phyloP scores from a whole-genome alignment of 2,113 vertebrate genomes.

The Siphamia tubifer region DNA sequence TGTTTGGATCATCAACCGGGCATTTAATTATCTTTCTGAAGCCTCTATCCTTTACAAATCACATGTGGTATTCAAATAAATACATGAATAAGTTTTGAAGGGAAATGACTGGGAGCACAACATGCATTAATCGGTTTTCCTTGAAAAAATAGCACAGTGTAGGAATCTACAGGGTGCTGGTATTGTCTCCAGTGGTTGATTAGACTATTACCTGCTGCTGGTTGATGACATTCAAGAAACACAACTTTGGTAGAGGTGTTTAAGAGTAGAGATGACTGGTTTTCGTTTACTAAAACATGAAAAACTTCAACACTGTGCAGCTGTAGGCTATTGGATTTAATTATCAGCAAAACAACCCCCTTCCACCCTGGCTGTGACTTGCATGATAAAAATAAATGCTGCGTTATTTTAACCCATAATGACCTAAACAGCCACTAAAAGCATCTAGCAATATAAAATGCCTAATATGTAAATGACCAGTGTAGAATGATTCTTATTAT shows the following conservation, averaged over 20 bases:
- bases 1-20: background rate
- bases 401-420: too few relatives aligned
- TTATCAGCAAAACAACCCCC: conserved; percentile 35
- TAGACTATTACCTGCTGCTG: conserved; percentile 40
- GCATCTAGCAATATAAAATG: too few relatives aligned
- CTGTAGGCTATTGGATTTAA: conserved; percentile 41
- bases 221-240: background rate
- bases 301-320: conserved; percentile 16
- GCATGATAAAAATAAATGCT: too few relatives aligned
- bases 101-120: conserved; percentile 18
- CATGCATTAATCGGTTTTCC: conserved; percentile 32
- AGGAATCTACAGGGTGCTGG: conserved; percentile 16
- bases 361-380: conserved; percentile 21
- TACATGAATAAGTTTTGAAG: too few relatives aligned
- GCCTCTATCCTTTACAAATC: too few relatives aligned
- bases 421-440: too few relatives aligned
- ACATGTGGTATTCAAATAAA: too few relatives aligned
- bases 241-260: conserved; percentile 24
- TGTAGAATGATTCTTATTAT: too few relatives aligned
- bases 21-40: conserved; percentile 3
- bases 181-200: conserved; percentile 33
- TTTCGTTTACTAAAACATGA: background rate
- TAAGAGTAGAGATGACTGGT: conserved; percentile 3
- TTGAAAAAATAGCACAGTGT: conserved; percentile 23
- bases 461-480: too few relatives aligned